Evolutionary conservation across 2,797 vertebrate species (phyloP).

Genomic region (Aplochiton taeniatus): DNA sequence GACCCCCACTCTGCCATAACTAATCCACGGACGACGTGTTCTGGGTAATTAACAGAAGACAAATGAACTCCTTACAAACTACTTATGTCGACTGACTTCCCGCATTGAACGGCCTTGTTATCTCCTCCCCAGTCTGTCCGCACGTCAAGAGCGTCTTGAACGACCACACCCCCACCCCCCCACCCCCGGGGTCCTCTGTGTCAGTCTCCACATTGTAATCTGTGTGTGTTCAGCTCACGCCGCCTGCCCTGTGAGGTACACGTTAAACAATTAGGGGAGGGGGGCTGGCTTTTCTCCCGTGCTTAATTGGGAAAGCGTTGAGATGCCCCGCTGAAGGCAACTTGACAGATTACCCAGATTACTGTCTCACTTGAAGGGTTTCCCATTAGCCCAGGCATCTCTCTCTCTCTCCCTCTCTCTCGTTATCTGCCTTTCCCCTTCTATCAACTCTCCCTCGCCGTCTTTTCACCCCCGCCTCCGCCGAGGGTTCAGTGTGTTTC

Average conservation of each 20-base stretch:
- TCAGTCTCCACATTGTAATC: constrained; percentile 48
- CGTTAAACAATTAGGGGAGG: constrained; percentile 61
- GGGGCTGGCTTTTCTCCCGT: constrained; percentile 42
- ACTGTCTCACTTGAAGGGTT: constrained; percentile 63
- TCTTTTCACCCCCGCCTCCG: not conserved
- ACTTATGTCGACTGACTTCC: constrained; percentile 53
- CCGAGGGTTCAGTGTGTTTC: not conserved
- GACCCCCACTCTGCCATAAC: not conserved
- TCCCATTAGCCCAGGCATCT: constrained; percentile 58
- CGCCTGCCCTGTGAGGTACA: constrained; percentile 35
- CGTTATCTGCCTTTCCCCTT: constrained; percentile 17
- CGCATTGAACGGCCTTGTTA: constrained; percentile 61
- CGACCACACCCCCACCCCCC: not conserved
- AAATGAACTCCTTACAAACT: constrained; percentile 42
- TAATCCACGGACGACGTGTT: too few species aligned
- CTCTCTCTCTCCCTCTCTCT: constrained; percentile 10
- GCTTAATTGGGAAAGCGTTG: constrained; percentile 68
- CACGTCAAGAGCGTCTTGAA: constrained; percentile 25
- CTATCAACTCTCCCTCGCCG: not conserved
- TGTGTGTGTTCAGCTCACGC: constrained; percentile 30
- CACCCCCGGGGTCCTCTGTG: constrained; percentile 11
- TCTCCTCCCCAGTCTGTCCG: constrained; percentile 8
- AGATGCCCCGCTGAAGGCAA: constrained; percentile 44
- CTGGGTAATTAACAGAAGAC: constrained; percentile 39
- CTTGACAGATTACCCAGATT: constrained; percentile 67